A percentile compares a stretch with the other conserved stretches of the same genome.
Conservation (phyloP, 1,140 invertebrate genomes). For the Mycetomoellerius zeteki region DNA sequence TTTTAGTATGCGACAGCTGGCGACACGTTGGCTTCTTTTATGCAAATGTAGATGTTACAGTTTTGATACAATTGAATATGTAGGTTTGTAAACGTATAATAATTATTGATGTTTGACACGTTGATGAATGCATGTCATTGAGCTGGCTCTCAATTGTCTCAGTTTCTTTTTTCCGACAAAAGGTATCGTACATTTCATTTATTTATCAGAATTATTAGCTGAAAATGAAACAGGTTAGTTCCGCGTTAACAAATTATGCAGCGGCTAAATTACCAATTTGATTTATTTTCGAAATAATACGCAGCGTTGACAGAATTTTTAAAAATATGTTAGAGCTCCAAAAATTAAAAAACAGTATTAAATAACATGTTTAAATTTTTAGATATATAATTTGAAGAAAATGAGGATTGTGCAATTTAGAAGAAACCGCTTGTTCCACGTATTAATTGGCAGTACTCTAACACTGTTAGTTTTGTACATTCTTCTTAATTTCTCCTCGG, state of each 20-base stretch:
- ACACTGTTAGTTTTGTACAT: slow-evolving; percentile 80
- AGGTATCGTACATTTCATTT: slow-evolving; percentile 43
- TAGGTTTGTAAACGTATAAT: neutral
- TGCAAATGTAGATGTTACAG: slow-evolving; percentile 20
- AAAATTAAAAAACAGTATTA: slow-evolving; percentile 20
- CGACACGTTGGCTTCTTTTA: slow-evolving; percentile 58
- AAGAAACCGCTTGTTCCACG: slow-evolving; percentile 81
- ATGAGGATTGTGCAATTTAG: slow-evolving; percentile 85
- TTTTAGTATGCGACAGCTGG: slow-evolving; percentile 47
- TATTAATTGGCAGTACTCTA: slow-evolving; percentile 73
- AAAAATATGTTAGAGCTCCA: too few relatives aligned
- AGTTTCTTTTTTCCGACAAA: slow-evolving; percentile 12
- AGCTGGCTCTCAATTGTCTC: slow-evolving; percentile 18
- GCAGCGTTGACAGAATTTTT: neutral
- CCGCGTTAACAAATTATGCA: neutral
- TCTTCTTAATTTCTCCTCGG: slow-evolving; percentile 74
- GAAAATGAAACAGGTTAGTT: slow-evolving; percentile 20
- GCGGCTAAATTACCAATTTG: neutral
- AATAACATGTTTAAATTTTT: slow-evolving; percentile 26
- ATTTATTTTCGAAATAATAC: neutral
- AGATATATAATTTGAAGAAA: slow-evolving; percentile 58
- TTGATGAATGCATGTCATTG: neutral
- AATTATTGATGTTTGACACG: slow-evolving; percentile 39
- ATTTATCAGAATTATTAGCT: slow-evolving; percentile 16
- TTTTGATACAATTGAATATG: slow-evolving; percentile 41